Conservation (phyloP, 2,113 vertebrate species). For the Lamprologus speciosus region DNA sequence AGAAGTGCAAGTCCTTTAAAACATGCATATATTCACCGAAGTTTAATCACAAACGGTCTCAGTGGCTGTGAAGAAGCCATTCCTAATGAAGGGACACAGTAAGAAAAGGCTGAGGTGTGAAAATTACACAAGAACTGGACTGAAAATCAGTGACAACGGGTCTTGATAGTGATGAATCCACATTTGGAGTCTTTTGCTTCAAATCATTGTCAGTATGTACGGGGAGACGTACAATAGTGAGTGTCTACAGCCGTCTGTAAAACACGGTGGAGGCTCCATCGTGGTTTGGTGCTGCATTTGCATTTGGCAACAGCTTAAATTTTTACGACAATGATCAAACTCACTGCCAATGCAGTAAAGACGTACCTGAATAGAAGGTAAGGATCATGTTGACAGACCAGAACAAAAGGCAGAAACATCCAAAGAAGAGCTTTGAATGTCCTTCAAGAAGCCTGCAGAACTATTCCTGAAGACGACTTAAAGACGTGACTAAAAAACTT, state of each 20-base stretch:
- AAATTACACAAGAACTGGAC: not conserved
- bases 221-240: not conserved
- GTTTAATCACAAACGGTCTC: not conserved
- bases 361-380: not conserved
- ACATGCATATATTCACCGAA: not conserved
- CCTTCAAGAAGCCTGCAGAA: not conserved
- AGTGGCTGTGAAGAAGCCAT: not conserved
- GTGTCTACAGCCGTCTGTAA: not conserved
- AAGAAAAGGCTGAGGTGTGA: not conserved
- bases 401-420: not conserved
- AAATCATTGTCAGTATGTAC: not conserved
- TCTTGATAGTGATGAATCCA: not conserved
- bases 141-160: not conserved
- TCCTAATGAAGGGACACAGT: not conserved
- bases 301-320: not conserved
- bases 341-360: not conserved
- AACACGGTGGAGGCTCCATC: not conserved
- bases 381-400: not conserved
- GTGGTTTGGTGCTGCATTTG: not conserved
- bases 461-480: not conserved
- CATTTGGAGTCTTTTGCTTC: not conserved
- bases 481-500: not conserved
- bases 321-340: not conserved
- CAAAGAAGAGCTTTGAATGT: not conserved
- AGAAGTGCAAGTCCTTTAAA: not conserved